Evolutionary conservation across 2,888 invertebrate genomes (phyloP).

Genomic region (Drosophila borborema): DNA sequence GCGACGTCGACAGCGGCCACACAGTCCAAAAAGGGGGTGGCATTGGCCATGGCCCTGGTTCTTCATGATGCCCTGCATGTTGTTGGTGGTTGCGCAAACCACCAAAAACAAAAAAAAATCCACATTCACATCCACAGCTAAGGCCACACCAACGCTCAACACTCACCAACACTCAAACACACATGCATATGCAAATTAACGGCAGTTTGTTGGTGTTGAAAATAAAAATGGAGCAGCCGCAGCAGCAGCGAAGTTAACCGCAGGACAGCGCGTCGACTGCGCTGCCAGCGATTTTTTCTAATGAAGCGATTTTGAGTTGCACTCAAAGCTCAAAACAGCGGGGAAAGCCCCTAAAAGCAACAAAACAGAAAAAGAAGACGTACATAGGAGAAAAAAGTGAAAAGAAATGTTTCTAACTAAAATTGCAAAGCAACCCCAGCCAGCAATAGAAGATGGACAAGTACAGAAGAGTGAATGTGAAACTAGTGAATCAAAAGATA

Average conservation of each 20-base stretch:
- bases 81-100: conserved; percentile 70
- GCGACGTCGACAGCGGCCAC: conserved; percentile 49
- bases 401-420: conserved; percentile 9
- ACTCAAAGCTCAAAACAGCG: conserved; percentile 54
- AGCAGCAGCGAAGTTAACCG: conserved; percentile 60
- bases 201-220: conserved; percentile 66
- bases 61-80: conserved; percentile 21
- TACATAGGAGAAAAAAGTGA: neutral
- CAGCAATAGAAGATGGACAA: conserved; percentile 14
- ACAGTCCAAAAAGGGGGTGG: conserved; percentile 55
- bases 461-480: conserved; percentile 8
- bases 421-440: conserved; percentile 8
- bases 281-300: conserved; percentile 62
- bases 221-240: conserved; percentile 78
- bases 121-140: neutral
- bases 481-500: conserved; percentile 33
- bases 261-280: conserved; percentile 47
- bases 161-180: conserved; percentile 14
- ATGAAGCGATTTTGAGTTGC: conserved; percentile 67
- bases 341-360: conserved; percentile 54
- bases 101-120: conserved; percentile 51
- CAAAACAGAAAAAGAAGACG: conserved; percentile 1
- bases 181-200: conserved; percentile 72
- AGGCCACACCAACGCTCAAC: conserved; percentile 22
- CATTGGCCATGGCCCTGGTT: conserved; percentile 70